phyloP scores from a whole-genome alignment of 2,113 vertebrate species.

The Macroglossus sobrinus region DNA sequence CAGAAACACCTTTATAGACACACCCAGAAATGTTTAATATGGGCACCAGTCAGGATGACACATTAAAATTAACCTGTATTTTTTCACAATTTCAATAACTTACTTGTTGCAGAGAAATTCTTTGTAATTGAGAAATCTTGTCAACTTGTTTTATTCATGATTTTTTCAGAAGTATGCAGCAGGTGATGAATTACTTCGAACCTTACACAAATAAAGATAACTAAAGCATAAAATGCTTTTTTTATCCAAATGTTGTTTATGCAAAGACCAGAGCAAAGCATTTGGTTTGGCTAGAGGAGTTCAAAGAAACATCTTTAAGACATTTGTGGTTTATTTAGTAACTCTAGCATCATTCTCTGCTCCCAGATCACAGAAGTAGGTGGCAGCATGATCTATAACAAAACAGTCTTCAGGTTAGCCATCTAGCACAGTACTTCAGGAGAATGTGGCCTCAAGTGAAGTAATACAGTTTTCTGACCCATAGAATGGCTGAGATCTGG shows the following conservation, averaged over 20 bases:
- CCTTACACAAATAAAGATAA: background rate
- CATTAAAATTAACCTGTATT: background rate
- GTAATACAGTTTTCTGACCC: background rate
- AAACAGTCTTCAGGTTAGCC: background rate
- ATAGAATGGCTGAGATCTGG: background rate
- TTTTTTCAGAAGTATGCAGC: background rate
- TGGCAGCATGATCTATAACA: background rate
- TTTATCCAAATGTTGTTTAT: background rate
- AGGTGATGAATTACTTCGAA: background rate
- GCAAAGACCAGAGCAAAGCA: background rate
- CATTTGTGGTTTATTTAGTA: background rate
- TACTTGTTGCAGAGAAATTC: background rate
- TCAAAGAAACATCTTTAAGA: background rate
- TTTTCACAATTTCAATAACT: background rate
- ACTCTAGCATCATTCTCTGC: background rate
- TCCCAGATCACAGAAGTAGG: background rate
- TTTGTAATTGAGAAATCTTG: background rate
- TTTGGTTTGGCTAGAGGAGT: background rate
- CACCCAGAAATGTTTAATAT: background rate
- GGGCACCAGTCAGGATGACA: background rate
- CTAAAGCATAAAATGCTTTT: background rate
- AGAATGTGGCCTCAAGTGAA: background rate
- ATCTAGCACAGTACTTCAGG: background rate
- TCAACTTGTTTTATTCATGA: background rate
- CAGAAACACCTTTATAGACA: background rate